These are phyloP conservation scores for Varroa destructor DNA, from an alignment of 1,140 invertebrate genomes.

Conservation along the genomic window DNA sequence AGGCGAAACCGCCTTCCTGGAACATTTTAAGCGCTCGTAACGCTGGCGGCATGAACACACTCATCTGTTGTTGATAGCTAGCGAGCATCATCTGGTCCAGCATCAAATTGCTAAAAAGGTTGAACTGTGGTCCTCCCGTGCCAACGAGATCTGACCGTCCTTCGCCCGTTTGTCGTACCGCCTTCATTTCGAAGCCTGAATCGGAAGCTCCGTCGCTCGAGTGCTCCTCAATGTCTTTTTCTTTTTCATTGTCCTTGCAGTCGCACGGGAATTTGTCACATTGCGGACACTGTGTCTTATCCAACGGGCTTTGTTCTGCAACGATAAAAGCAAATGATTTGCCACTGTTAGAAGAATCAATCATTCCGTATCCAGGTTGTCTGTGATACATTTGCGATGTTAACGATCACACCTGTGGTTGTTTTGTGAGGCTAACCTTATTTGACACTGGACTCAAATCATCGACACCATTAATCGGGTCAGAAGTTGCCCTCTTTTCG, in stretches of 20 bases:
- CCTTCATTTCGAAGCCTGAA: slow-evolving; percentile 3
- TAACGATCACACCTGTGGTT: too few species aligned
- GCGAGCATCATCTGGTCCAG: slow-evolving; percentile 26
- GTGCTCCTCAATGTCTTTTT: slow-evolving; percentile 22
- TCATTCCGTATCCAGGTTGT: too few species aligned
- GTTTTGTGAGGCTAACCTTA: too few species aligned
- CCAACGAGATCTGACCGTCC: too few species aligned
- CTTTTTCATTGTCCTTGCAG: slow-evolving; percentile 7
- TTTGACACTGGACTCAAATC: too few species aligned
- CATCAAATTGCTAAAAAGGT: slow-evolving; percentile 6
- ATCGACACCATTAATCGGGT: too few species aligned
- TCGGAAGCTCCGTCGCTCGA: slow-evolving; percentile 25
- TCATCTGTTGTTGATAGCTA: slow-evolving; percentile 25
- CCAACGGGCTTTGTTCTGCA: slow-evolving; percentile 20
- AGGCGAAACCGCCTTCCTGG: slow-evolving; percentile 21
- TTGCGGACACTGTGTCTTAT: slow-evolving; percentile 21
- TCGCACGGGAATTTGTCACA: slow-evolving; percentile 25
- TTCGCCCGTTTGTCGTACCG: neutral
- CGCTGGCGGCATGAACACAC: slow-evolving; percentile 1
- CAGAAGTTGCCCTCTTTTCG: too few species aligned
- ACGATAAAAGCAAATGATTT: neutral
- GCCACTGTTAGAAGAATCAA: too few species aligned
- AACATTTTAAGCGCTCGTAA: slow-evolving; percentile 20
- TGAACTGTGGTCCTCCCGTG: neutral
- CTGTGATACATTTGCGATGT: too few species aligned